Conservation (phyloP, 2,797 vertebrate genomes). For the Amblyraja radiata region DNA sequence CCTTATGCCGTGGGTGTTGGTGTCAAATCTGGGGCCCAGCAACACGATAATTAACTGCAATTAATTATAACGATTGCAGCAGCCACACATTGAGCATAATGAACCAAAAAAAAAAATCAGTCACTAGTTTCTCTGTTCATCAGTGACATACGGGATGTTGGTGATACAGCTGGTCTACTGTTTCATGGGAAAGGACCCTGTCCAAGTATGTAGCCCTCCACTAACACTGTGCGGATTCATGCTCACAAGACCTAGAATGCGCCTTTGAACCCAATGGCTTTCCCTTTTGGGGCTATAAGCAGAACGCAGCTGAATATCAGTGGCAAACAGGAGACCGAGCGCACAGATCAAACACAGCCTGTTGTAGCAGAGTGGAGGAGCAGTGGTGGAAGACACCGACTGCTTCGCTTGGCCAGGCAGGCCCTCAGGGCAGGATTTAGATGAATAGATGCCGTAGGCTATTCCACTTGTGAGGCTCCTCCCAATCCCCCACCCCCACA, state of each 20-base stretch:
- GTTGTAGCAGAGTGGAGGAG: too few species aligned
- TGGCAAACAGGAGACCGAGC: not conserved
- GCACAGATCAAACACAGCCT: too few species aligned
- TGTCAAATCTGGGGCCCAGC: not conserved
- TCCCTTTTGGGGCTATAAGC: not conserved
- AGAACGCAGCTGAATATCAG: not conserved
- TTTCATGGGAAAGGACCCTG: not conserved
- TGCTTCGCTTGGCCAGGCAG: too few species aligned
- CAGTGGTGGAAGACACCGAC: too few species aligned
- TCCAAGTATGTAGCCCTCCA: not conserved
- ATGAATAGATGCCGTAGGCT: too few species aligned
- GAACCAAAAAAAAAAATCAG: not conserved
- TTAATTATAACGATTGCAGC: conserved; percentile 13
- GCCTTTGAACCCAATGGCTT: too few species aligned
- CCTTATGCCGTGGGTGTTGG: not conserved
- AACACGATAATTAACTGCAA: conserved; percentile 20
- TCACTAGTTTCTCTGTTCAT: not conserved
- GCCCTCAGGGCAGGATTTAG: too few species aligned
- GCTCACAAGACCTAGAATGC: not conserved
- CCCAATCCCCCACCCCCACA: too few species aligned
- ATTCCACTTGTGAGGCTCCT: too few species aligned
- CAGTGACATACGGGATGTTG: not conserved
- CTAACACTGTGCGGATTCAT: not conserved
- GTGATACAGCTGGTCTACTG: not conserved
- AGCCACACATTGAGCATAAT: conserved; percentile 7